These are phyloP conservation scores for Cepphus grylle DNA, from an alignment of 2,113 vertebrate genomes.

Conservation along the genomic window DNA sequence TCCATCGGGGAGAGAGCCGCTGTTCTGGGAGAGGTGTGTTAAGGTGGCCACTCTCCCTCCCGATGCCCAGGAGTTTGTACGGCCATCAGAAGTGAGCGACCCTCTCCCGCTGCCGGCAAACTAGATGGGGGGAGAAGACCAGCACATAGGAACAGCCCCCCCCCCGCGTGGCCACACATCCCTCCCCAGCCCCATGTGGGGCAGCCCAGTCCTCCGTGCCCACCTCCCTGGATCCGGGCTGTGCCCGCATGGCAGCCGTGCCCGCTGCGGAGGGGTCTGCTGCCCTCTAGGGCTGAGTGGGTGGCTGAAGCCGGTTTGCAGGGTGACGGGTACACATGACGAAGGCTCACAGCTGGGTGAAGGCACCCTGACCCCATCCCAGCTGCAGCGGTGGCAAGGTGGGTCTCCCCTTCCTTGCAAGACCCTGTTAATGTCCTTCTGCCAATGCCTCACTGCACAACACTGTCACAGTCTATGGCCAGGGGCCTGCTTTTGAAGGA, in stretches of 20 bases:
- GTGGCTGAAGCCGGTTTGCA: background rate
- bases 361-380: background rate
- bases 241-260: background rate
- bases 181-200: background rate
- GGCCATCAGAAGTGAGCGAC: slow-evolving; percentile 49
- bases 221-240: background rate
- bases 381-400: background rate
- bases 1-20: slow-evolving; percentile 26
- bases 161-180: accelerated
- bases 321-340: accelerated
- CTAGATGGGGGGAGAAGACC: background rate
- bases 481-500: background rate
- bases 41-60: slow-evolving; percentile 26
- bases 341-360: background rate
- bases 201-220: background rate
- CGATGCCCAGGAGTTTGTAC: slow-evolving; percentile 56
- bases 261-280: background rate
- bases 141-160: accelerated
- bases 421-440: background rate
- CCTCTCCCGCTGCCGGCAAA: slow-evolving; percentile 23
- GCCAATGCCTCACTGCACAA: background rate
- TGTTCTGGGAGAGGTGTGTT: slow-evolving; percentile 35
- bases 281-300: background rate
- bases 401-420: background rate
- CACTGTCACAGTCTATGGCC: accelerated